phyloP scores from a whole-genome alignment of 2,888 invertebrate species.

The Meteorus cinctellus region DNA sequence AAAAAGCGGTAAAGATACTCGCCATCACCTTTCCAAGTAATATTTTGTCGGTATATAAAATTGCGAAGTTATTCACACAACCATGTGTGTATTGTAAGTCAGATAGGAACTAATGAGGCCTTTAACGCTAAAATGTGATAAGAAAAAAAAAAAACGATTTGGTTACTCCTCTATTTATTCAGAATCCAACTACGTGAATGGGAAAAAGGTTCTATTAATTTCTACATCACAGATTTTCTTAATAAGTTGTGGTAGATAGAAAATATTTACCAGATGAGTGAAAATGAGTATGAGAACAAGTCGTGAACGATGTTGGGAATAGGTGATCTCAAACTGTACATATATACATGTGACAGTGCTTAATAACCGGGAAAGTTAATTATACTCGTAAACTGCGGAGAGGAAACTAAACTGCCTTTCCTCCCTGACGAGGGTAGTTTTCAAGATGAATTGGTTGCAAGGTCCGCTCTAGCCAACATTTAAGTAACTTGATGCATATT shows the following conservation, averaged over 20 bases:
- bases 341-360: conserved; percentile 49
- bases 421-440: conserved; percentile 1
- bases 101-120: too few species aligned
- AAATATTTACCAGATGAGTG: neutral
- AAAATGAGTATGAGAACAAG: neutral
- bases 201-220: neutral
- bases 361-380: conserved; percentile 66
- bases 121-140: too few species aligned
- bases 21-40: too few species aligned
- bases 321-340: neutral
- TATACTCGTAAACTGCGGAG: conserved; percentile 63
- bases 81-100: too few species aligned
- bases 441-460: conserved; percentile 11
- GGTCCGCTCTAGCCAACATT: neutral
- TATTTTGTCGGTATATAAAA: too few species aligned
- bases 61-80: too few species aligned
- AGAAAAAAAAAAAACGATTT: too few species aligned
- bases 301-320: neutral
- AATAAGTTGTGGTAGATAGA: neutral
- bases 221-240: neutral
- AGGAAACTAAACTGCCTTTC: conserved; percentile 49
- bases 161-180: too few species aligned
- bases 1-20: too few species aligned
- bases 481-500: neutral
- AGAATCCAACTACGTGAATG: neutral